Conservation (phyloP, 2,113 vertebrate genomes). For the Alosa alosa region DNA sequence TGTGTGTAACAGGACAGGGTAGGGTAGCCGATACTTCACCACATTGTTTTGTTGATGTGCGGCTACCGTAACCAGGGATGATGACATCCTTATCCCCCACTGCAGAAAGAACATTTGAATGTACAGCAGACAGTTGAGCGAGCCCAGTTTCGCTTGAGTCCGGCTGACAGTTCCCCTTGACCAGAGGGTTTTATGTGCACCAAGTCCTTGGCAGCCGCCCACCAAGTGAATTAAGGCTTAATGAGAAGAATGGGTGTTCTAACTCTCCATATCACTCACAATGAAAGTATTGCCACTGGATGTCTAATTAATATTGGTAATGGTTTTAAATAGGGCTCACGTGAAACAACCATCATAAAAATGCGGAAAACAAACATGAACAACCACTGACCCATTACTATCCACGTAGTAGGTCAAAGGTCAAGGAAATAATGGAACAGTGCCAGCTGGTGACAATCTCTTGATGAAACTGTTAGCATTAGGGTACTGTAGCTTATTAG, state of each 20-base stretch:
- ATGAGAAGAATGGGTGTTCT: background rate
- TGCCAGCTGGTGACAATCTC: background rate
- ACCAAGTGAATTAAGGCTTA: background rate
- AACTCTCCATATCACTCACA: background rate
- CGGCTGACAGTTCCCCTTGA: background rate
- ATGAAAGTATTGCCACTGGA: background rate
- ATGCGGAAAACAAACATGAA: background rate
- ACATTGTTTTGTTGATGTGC: background rate
- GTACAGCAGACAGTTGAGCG: background rate
- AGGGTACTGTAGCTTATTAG: too few species aligned
- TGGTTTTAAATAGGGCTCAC: background rate
- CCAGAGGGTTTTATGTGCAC: background rate
- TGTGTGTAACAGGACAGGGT: background rate
- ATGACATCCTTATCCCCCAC: background rate
- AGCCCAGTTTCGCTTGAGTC: background rate
- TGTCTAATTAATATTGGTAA: background rate
- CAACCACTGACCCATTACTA: background rate
- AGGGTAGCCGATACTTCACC: background rate
- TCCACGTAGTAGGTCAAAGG: background rate
- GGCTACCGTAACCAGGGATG: conserved; percentile 2
- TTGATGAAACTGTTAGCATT: background rate
- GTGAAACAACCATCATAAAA: background rate
- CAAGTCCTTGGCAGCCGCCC: background rate
- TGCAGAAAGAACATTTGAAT: background rate
- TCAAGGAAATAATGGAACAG: background rate